Percentiles rank a stretch among this genome's conserved stretches.
Evolutionary conservation across 2,797 vertebrate genomes (phyloP).

Genomic region (Chelonia mydas): DNA sequence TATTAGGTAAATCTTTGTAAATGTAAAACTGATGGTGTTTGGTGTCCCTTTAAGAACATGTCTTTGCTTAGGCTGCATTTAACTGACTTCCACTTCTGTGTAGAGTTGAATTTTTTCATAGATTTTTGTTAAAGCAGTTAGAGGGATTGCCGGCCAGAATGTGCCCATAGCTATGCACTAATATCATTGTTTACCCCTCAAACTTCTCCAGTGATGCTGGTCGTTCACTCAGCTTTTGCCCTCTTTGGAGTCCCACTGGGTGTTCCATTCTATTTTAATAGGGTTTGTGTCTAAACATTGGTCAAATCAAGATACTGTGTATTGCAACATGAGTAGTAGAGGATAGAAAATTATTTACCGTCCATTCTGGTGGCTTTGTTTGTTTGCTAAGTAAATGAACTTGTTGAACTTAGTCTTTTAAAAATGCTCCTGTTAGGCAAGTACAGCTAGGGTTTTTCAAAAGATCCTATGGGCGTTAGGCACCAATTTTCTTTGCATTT

Average conservation of each 20-base stretch:
- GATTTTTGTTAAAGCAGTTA: background rate
- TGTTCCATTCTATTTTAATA: background rate
- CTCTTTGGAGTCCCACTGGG: background rate
- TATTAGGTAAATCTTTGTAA: background rate
- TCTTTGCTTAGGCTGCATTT: background rate
- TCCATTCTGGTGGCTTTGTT: background rate
- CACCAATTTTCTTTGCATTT: background rate
- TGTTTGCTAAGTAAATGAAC: background rate
- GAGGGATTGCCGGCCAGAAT: background rate
- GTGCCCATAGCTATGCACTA: background rate
- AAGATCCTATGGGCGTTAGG: background rate
- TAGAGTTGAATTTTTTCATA: background rate
- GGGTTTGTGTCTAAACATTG: background rate
- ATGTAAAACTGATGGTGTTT: background rate
- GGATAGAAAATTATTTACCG: background rate
- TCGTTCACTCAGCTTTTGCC: background rate
- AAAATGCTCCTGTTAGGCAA: background rate
- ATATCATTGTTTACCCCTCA: background rate
- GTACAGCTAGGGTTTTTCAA: background rate
- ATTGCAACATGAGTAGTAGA: background rate
- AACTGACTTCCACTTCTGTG: background rate
- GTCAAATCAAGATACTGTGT: background rate
- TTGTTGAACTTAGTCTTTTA: background rate
- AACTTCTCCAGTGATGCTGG: background rate
- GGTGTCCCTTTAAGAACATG: background rate